These are phyloP conservation scores for Dendrolimus punctatus DNA, from an alignment of 1,140 invertebrate genomes.

Conservation along the genomic window DNA sequence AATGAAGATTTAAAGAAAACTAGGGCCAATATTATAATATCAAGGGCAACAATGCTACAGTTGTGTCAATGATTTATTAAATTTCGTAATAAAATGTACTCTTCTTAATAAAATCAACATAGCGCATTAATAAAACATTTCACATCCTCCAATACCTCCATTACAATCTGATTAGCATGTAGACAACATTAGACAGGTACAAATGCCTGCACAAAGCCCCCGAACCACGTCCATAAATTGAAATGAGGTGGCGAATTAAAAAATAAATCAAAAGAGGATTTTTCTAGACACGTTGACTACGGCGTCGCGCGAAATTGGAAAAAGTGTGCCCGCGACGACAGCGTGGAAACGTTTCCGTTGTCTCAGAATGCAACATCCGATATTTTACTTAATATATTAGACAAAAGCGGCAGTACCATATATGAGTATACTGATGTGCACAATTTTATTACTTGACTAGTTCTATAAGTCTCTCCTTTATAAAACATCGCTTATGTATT, in stretches of 20 bases:
- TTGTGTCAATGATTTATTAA: too few species aligned
- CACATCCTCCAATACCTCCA: too few species aligned
- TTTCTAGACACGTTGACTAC: conserved; percentile 50
- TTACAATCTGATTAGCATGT: conserved; percentile 36
- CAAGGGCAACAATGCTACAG: too few species aligned
- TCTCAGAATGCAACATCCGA: not conserved
- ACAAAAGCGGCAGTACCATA: not conserved
- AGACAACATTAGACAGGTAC: conserved; percentile 50
- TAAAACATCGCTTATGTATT: too few species aligned
- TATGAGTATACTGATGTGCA: too few species aligned
- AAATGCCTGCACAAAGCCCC: conserved; percentile 40
- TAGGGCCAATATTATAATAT: too few species aligned
- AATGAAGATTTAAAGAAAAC: too few species aligned
- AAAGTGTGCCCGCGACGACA: conserved; percentile 29
- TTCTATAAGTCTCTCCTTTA: too few species aligned
- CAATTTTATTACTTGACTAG: too few species aligned
- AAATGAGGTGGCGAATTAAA: conserved; percentile 65
- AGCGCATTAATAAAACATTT: too few species aligned
- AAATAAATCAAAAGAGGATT: conserved; percentile 70
- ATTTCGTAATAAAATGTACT: too few species aligned
- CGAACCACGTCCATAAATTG: conserved; percentile 44
- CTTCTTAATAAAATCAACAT: too few species aligned
- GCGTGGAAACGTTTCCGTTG: conserved; percentile 18
- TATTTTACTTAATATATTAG: not conserved
- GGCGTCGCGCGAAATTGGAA: conserved; percentile 45